Percentiles rank a stretch among this genome's conserved stretches.
phyloP scores from a whole-genome alignment of 2,113 vertebrate genomes.

The Neogale vison region DNA sequence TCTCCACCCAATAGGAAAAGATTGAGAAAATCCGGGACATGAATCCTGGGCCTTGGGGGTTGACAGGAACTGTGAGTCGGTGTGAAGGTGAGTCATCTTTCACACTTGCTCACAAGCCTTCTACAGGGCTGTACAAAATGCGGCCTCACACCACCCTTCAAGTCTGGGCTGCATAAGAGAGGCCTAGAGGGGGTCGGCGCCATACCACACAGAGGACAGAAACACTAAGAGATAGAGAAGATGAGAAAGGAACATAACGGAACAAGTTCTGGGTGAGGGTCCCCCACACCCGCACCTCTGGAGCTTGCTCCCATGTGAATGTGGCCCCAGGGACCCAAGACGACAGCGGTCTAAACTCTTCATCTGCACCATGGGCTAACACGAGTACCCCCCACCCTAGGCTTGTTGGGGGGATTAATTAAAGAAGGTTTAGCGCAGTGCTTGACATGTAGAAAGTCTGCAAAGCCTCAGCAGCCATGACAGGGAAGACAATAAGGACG shows the following conservation, averaged over 20 bases:
- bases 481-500: background rate
- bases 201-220: too few relatives aligned
- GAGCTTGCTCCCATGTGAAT: background rate
- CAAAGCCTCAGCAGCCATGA: background rate
- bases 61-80: background rate
- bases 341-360: background rate
- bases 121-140: background rate
- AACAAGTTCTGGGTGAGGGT: background rate
- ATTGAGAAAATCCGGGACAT: background rate
- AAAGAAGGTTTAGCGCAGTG: background rate
- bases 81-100: conserved; percentile 63
- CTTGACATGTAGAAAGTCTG: background rate
- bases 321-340: background rate
- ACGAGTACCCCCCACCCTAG: background rate
- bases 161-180: background rate
- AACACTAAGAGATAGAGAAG: background rate
- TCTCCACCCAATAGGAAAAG: conserved; percentile 32
- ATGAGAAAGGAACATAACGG: accelerated
- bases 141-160: background rate
- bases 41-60: background rate
- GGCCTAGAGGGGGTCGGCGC: background rate
- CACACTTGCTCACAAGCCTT: background rate
- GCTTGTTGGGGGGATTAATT: background rate
- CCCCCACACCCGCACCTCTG: accelerated
- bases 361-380: accelerated